These are phyloP conservation scores for Grantiella picta DNA, from an alignment of 2,113 vertebrate species.

Conservation along the genomic window DNA sequence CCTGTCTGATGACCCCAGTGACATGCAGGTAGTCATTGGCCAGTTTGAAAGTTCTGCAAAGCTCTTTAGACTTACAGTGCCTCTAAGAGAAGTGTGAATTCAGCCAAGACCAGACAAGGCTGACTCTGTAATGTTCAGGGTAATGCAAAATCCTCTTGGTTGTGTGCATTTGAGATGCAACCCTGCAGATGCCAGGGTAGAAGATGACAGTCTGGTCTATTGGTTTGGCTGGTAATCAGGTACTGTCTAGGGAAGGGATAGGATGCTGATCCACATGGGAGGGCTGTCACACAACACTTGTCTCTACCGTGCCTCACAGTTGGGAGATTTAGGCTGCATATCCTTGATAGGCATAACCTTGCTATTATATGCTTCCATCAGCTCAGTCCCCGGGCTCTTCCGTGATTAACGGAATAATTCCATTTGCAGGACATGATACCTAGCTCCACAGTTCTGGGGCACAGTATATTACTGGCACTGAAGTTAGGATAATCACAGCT, in stretches of 20 bases:
- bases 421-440: slow-evolving; percentile 40
- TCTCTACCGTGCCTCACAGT: not conserved
- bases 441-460: not conserved
- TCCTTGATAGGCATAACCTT: not conserved
- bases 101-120: not conserved
- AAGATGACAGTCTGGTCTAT: not conserved
- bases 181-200: not conserved
- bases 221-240: not conserved
- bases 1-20: not conserved
- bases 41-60: not conserved
- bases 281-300: not conserved
- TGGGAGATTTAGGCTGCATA: not conserved
- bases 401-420: slow-evolving; percentile 18
- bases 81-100: not conserved
- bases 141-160: not conserved
- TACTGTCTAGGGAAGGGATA: not conserved
- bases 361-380: not conserved
- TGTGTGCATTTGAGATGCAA: not conserved
- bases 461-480: not conserved
- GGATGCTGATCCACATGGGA: not conserved
- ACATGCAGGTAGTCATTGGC: not conserved
- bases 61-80: not conserved
- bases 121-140: not conserved
- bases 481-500: slow-evolving; percentile 1
- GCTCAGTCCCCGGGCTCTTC: not conserved